phyloP scores from a whole-genome alignment of 2,113 vertebrate species.

The Kryptolebias marmoratus region DNA sequence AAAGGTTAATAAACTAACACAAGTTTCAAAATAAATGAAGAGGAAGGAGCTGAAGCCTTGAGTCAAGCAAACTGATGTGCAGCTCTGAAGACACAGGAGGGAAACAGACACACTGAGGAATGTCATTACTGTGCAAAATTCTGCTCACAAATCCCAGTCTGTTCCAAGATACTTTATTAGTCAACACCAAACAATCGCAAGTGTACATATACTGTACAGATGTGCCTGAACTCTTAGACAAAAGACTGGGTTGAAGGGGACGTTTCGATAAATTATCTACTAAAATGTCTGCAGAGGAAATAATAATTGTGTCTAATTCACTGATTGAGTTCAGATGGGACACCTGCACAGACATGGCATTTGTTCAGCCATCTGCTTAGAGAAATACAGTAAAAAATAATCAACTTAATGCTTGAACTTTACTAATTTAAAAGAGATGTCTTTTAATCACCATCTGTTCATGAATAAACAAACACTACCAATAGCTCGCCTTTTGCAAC shows the following conservation, averaged over 20 bases:
- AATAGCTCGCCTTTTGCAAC: no score
- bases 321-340: slow-evolving; percentile 68
- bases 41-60: slow-evolving; percentile 6
- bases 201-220: slow-evolving; percentile 48
- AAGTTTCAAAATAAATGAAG: slow-evolving; percentile 12
- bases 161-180: slow-evolving; percentile 54
- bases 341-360: slow-evolving; percentile 31
- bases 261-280: slow-evolving; percentile 64
- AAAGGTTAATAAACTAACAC: no score
- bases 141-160: slow-evolving; percentile 29
- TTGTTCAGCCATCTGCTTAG: slow-evolving; percentile 41
- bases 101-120: slow-evolving; percentile 66
- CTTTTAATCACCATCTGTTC: neutral
- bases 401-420: neutral
- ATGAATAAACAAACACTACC: neutral
- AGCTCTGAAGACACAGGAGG: slow-evolving; percentile 45
- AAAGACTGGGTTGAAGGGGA: slow-evolving; percentile 48
- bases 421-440: slow-evolving; percentile 40
- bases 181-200: slow-evolving; percentile 41
- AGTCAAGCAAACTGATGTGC: slow-evolving; percentile 31
- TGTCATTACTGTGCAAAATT: slow-evolving; percentile 67
- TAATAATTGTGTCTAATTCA: slow-evolving; percentile 63
- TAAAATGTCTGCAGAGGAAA: slow-evolving; percentile 53
- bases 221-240: slow-evolving; percentile 34
- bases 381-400: slow-evolving; percentile 31